phyloP scores from a whole-genome alignment of 2,113 vertebrate genomes.

The Serilophus lunatus region DNA sequence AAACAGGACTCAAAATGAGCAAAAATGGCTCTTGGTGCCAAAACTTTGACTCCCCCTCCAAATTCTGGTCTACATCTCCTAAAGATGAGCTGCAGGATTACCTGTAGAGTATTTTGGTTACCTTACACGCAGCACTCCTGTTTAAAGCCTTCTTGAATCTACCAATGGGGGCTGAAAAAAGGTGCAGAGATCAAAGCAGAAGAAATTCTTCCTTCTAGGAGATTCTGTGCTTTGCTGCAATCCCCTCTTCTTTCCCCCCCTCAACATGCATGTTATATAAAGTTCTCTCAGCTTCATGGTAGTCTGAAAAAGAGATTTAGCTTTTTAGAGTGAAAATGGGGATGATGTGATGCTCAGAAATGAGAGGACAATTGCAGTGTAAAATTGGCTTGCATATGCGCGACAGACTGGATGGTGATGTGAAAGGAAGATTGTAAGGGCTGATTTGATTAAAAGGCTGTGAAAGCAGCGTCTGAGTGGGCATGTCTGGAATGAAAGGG shows the following conservation, averaged over 20 bases:
- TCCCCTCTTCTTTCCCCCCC: background rate
- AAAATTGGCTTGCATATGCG: background rate
- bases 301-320: background rate
- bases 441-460: conserved; percentile 46
- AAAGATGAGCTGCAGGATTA: background rate
- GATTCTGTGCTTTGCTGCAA: background rate
- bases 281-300: background rate
- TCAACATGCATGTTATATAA: background rate
- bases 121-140: background rate
- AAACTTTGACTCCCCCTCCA: background rate
- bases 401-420: background rate
- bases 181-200: background rate
- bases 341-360: conserved; percentile 26
- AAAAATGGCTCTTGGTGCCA: background rate
- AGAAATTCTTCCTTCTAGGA: background rate
- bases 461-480: background rate
- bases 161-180: background rate
- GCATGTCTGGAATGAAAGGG: conserved; percentile 27
- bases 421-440: conserved; percentile 43
- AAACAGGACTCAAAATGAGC: background rate
- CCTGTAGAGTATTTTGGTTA: background rate
- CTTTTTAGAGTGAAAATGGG: background rate
- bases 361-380: conserved; percentile 29
- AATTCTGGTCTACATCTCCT: background rate
- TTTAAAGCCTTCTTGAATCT: background rate